Evolutionary conservation across 64 coral and sea anemone species (phyloP).

Genomic region (Montipora sp.): DNA sequence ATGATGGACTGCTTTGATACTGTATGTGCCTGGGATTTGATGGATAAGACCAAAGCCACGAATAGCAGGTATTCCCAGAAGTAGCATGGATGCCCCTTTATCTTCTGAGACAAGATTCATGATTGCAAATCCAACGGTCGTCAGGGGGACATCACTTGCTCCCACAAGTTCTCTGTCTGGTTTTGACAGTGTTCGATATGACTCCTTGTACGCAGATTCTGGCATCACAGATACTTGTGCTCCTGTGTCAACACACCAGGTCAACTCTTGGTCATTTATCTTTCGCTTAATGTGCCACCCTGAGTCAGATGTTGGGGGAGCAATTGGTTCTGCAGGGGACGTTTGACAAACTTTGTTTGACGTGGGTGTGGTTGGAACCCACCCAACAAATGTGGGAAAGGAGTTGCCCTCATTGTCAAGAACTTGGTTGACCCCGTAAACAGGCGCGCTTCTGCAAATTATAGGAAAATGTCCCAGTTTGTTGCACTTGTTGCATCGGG

Average conservation of each 20-base stretch:
- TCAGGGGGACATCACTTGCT: constrained; percentile 26
- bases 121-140: constrained; percentile 6
- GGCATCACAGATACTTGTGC: constrained; percentile 68
- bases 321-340: constrained; percentile 18
- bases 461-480: too few species aligned
- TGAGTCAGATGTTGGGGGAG: neutral
- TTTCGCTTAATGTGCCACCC: constrained; percentile 43
- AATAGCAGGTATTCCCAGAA: constrained; percentile 36
- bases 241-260: constrained; percentile 58
- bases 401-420: neutral
- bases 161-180: constrained; percentile 33
- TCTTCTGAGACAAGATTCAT: constrained; percentile 2
- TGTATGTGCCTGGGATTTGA: neutral
- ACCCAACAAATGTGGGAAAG: constrained; percentile 51
- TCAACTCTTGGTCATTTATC: neutral
- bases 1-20: neutral
- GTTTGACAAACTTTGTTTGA: neutral
- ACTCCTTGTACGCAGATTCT: constrained; percentile 35
- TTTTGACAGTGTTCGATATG: neutral
- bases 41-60: neutral
- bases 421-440: constrained; percentile 22
- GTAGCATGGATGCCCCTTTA: constrained; percentile 23
- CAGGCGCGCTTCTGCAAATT: too few species aligned
- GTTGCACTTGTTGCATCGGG: too few species aligned
- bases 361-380: constrained; percentile 17